Percentiles rank a stretch among this genome's conserved stretches.
phyloP scores from a whole-genome alignment of 1,140 invertebrate species.

The Hormaphis cornu region DNA sequence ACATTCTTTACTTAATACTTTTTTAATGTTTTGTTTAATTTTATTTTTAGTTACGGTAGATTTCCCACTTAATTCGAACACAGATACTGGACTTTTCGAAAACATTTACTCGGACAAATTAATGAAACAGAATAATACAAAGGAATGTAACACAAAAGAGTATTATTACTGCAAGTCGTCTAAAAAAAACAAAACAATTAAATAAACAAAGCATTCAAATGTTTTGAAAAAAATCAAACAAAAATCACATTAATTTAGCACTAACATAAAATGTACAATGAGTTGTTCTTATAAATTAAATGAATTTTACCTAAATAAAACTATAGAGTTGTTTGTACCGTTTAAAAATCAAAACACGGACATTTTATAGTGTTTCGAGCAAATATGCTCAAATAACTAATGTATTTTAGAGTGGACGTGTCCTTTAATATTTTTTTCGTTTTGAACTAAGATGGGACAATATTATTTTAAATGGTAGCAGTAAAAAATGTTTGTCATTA shows the following conservation, averaged over 20 bases:
- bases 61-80: background rate
- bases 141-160: background rate
- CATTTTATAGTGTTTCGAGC: too few species aligned
- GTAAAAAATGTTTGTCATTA: too few species aligned
- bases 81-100: slow-evolving; percentile 6
- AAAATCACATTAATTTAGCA: too few species aligned
- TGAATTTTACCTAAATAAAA: too few species aligned
- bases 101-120: slow-evolving; percentile 1
- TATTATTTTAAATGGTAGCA: too few species aligned
- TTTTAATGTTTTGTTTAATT: background rate
- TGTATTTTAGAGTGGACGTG: too few species aligned
- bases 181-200: slow-evolving; percentile 9
- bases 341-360: too few species aligned
- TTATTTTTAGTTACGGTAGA: slow-evolving; percentile 14
- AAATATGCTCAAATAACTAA: too few species aligned
- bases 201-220: background rate
- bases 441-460: too few species aligned
- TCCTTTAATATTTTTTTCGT: too few species aligned
- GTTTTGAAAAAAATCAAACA: background rate
- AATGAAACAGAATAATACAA: background rate
- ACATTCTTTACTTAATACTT: background rate
- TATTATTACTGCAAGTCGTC: background rate
- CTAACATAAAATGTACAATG: background rate
- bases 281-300: background rate
- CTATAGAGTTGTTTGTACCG: too few species aligned